phyloP scores from a whole-genome alignment of 2,113 vertebrate genomes.

The Polypterus senegalus region DNA sequence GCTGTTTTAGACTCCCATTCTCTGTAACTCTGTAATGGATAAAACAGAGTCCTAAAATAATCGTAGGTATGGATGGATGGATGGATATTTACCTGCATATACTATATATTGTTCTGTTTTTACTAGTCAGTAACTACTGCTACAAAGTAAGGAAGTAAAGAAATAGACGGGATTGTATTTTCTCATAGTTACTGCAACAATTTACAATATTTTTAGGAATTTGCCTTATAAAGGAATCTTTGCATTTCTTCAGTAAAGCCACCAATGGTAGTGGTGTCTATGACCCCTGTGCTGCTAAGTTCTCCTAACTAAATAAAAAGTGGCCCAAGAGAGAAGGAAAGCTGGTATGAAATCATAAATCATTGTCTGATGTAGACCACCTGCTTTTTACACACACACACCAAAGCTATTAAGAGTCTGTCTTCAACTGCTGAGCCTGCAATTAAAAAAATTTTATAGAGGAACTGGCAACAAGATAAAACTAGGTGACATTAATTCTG shows the following conservation, averaged over 20 bases:
- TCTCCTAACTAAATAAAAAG: constrained; percentile 50
- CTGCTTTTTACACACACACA: constrained; percentile 29
- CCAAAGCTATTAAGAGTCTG: constrained; percentile 22
- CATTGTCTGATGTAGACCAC: constrained; percentile 45
- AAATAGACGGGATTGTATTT: background rate
- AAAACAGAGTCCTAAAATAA: too few species aligned
- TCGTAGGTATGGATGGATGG: too few species aligned
- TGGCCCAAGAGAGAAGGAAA: constrained; percentile 36
- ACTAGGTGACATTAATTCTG: background rate
- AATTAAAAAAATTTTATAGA: constrained; percentile 27
- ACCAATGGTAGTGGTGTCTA: constrained; percentile 40
- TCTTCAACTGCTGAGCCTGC: constrained; percentile 32
- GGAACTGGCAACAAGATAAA: constrained; percentile 24
- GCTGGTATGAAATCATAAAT: constrained; percentile 33
- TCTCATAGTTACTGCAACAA: constrained; percentile 8
- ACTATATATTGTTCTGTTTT: too few species aligned
- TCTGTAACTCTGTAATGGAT: too few species aligned
- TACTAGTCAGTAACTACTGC: too few species aligned
- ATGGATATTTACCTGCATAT: too few species aligned
- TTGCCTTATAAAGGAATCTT: constrained; percentile 32
- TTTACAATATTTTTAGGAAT: constrained; percentile 16
- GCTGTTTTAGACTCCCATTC: too few species aligned
- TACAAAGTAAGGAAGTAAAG: too few species aligned
- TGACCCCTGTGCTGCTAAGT: constrained; percentile 40
- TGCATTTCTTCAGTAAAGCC: constrained; percentile 40